Percentiles rank a stretch among this genome's conserved stretches.
Evolutionary conservation across 64 coral and sea anemone species (phyloP).

Genomic region (Trachythela sp.): DNA sequence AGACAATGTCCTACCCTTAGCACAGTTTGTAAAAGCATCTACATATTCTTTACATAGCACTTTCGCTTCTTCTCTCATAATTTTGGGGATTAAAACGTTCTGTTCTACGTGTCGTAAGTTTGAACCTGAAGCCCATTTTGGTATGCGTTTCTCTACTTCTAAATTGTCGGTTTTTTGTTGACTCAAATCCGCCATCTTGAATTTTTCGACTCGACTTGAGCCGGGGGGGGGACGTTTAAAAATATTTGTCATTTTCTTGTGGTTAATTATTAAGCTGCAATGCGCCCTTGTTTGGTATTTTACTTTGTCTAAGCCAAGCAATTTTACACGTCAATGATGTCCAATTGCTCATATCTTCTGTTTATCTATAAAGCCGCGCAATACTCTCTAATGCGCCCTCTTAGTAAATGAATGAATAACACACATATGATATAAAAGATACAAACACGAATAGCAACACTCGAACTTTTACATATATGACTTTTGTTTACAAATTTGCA

Average conservation of each 20-base stretch:
- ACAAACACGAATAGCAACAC: too few species aligned
- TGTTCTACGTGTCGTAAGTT: slow-evolving; percentile 79
- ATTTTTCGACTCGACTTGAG: neutral
- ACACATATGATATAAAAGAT: too few species aligned
- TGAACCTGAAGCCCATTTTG: slow-evolving; percentile 74
- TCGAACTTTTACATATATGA: too few species aligned
- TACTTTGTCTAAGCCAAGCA: too few species aligned
- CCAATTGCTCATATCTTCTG: too few species aligned
- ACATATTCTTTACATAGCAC: slow-evolving; percentile 77
- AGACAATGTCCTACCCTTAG: slow-evolving; percentile 70
- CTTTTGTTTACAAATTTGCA: too few species aligned
- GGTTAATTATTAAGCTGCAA: too few species aligned
- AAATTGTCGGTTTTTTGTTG: neutral
- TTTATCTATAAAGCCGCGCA: too few species aligned
- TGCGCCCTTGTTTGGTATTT: too few species aligned
- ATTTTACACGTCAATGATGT: too few species aligned
- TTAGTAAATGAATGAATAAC: too few species aligned
- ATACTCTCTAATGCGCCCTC: too few species aligned
- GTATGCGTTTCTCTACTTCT: slow-evolving; percentile 14
- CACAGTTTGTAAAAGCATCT: slow-evolving; percentile 82
- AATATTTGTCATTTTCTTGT: neutral
- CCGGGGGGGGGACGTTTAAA: neutral
- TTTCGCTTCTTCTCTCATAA: slow-evolving; percentile 79
- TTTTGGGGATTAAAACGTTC: slow-evolving; percentile 95
- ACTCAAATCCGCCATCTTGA: slow-evolving; percentile 32